Conservation (phyloP, 2,888 invertebrate species). For the Morpho helenor region DNA sequence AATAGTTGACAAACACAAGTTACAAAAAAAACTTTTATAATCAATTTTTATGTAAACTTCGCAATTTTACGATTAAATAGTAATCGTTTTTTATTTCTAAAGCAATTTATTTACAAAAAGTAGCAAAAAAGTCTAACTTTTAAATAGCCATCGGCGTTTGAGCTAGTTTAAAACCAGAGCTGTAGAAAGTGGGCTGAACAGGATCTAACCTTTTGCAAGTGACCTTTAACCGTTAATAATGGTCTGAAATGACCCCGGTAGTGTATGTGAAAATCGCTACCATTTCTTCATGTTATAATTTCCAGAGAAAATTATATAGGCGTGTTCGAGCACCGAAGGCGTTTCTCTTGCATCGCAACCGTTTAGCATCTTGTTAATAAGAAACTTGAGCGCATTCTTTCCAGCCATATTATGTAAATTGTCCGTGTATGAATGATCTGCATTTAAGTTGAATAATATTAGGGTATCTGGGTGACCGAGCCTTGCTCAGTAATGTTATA, state of each 20-base stretch:
- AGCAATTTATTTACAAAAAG: no score
- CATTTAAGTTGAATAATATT: no score
- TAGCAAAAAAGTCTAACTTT: conserved; percentile 22
- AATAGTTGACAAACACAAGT: no score
- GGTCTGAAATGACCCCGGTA: conserved; percentile 55
- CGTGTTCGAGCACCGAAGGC: conserved; percentile 22
- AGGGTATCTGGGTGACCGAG: no score
- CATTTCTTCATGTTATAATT: conserved; percentile 56
- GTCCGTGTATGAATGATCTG: no score
- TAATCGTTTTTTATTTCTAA: no score
- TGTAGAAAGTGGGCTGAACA: conserved; percentile 68
- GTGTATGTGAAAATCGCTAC: conserved; percentile 60
- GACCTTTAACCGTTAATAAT: conserved; percentile 60
- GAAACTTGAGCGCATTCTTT: conserved; percentile 9
- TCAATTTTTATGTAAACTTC: no score
- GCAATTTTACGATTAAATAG: no score
- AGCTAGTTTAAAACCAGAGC: conserved; percentile 61
- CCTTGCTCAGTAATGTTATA: no score
- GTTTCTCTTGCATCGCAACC: conserved; percentile 8
- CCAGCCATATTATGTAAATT: not conserved
- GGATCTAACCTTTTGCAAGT: conserved; percentile 64
- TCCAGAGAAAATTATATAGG: conserved; percentile 45
- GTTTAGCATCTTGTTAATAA: conserved; percentile 16
- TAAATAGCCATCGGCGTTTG: conserved; percentile 40
- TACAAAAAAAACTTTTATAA: no score